Evolutionary conservation across 2,888 invertebrate species (phyloP), one percentile per base, ranked within the genome.

Genomic region (Agonopterix heracliana): DNA sequence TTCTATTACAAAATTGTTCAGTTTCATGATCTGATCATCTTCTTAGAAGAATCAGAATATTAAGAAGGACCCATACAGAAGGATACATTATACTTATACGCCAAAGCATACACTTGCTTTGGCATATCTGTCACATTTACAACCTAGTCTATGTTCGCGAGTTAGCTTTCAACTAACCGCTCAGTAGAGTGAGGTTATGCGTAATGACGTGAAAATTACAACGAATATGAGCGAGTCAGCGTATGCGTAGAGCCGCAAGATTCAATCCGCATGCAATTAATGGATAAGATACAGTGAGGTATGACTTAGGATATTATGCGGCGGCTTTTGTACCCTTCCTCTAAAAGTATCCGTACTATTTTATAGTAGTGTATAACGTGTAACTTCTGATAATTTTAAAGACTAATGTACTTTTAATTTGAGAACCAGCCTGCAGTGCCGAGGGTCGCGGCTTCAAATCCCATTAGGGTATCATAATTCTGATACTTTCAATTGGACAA

Each of bases 151-250:
- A 61, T 79, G 77, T 50, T 57, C 50, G 49, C 38, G 45, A 26
- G 55, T 55, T 55, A 64, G 64, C 79, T 79, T 81, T 79, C 73
- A 81, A 76, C 66, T 69, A 66, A 73, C 77, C 76, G 72, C 67
- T 63, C 42, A n/a, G 26, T 26, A 51, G 59, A 62, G 63, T 64
- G 63, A 63, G 72, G 69, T 72, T 73, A 78, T 70, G 62, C 68
- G 64, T 80, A 82, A 81, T 80, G 79, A 83, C 76, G 82, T 81
- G 82, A 81, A 84, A 83, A 84, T 84, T 82, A 78, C 81, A 68
- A 73, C 74, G 71, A 75, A 78, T 72, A 75, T 66, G 73, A 69
- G 55, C 54, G 47, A 42, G n/a, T 34, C 45, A 41, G 34, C 47
- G 40, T n/a, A 9, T 38, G 57, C 63, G 54, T 45, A 51, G 63